A percentile compares a stretch with the other conserved stretches of the same genome.
Evolutionary conservation across 2,797 vertebrate genomes (phyloP).

Genomic region (Gymnocypris eckloni): DNA sequence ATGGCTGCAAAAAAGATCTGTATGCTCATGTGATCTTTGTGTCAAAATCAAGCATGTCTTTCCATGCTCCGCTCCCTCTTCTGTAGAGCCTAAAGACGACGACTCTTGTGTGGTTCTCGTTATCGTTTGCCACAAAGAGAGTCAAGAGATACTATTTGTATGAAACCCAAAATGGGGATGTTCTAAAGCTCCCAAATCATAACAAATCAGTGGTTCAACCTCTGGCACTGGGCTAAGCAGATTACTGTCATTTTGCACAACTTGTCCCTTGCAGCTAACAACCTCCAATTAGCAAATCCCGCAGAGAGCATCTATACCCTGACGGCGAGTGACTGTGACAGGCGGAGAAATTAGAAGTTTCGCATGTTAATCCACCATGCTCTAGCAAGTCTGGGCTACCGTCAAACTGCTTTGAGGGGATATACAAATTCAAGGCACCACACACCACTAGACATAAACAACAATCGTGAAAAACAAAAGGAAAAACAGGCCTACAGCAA

Average conservation of each 20-base stretch:
- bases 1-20: background rate
- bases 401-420: constrained; percentile 71
- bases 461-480: constrained; percentile 54
- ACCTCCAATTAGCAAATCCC: constrained; percentile 87
- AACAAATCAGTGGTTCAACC: constrained; percentile 80
- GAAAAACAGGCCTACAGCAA: constrained; percentile 47
- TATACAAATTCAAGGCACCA: constrained; percentile 73
- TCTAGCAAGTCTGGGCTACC: constrained; percentile 77
- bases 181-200: constrained; percentile 79
- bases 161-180: constrained; percentile 66
- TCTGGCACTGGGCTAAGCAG: constrained; percentile 80
- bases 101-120: constrained; percentile 68
- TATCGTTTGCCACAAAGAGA: constrained; percentile 72
- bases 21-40: background rate
- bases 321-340: constrained; percentile 83
- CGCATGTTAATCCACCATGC: constrained; percentile 79
- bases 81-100: constrained; percentile 64
- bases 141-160: constrained; percentile 71
- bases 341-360: constrained; percentile 81
- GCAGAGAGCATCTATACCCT: constrained; percentile 80
- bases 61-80: constrained; percentile 63
- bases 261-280: constrained; percentile 86
- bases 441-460: constrained; percentile 63
- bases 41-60: constrained; percentile 32
- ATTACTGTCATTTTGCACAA: constrained; percentile 86